A percentile compares a stretch with the other conserved stretches of the same genome.
phyloP scores from a whole-genome alignment of 2,888 invertebrate species.

The Gandaritis pyraliata region DNA sequence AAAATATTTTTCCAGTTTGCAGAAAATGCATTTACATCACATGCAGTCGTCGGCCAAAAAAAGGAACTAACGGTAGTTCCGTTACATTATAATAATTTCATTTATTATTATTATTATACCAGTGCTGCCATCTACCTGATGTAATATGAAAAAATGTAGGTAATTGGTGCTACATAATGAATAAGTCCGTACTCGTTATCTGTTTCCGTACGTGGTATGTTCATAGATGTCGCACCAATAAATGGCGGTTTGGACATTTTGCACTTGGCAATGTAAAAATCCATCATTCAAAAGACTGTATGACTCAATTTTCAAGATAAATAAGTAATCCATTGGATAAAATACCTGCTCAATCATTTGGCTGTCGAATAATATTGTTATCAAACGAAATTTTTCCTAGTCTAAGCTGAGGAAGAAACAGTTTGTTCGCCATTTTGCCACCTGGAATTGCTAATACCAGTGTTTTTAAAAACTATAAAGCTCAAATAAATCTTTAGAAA shows the following conservation, averaged over 20 bases:
- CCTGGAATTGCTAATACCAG: neutral
- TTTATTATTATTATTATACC: neutral
- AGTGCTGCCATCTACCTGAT: neutral
- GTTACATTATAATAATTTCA: too few relatives aligned
- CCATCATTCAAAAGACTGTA: too few relatives aligned
- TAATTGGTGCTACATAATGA: neutral
- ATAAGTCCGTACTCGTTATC: neutral
- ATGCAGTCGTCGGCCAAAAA: too few relatives aligned
- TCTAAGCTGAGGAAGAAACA: neutral
- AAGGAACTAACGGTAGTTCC: too few relatives aligned
- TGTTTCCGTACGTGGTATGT: neutral
- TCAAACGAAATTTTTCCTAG: neutral
- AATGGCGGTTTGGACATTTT: too few relatives aligned
- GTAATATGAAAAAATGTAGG: neutral
- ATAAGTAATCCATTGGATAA: conserved; percentile 4
- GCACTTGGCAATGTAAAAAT: too few relatives aligned
- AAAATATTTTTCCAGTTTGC: too few relatives aligned
- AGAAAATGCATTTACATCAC: too few relatives aligned
- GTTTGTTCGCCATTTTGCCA: neutral
- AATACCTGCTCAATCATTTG: neutral
- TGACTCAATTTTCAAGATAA: conserved; percentile 1
- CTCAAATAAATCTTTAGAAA: neutral
- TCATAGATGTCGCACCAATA: conserved; percentile 1
- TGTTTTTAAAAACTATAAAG: neutral
- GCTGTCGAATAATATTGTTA: neutral